Conservation (phyloP, 2,113 vertebrate genomes). For the Bubo blakistoni region DNA sequence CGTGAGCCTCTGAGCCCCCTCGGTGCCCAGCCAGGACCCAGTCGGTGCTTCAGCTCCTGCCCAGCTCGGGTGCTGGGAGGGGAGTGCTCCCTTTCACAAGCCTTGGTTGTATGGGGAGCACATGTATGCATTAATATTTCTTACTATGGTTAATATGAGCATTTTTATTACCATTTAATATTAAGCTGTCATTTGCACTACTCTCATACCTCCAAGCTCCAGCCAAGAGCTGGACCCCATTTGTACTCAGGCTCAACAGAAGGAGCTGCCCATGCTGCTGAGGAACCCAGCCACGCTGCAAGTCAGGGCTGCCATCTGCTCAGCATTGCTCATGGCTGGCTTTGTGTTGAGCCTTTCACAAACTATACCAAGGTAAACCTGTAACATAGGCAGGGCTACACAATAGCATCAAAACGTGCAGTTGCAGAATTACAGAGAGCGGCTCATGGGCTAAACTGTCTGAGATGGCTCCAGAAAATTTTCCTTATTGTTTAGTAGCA, state of each 20-base stretch:
- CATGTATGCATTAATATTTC: background rate
- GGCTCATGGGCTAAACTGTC: background rate
- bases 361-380: background rate
- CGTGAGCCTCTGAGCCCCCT: background rate
- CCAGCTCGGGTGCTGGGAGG: background rate
- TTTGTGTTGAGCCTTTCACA: background rate
- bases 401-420: rapidly evolving
- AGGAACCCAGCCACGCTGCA: background rate
- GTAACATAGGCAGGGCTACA: rapidly evolving
- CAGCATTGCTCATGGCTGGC: rapidly evolving
- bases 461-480: background rate
- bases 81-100: rapidly evolving
- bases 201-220: background rate
- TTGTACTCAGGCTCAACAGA: background rate
- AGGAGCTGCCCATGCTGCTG: rapidly evolving
- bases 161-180: background rate
- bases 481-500: background rate
- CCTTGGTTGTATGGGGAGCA: background rate
- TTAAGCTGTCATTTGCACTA: background rate
- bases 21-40: background rate
- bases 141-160: background rate
- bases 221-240: background rate
- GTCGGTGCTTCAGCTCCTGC: background rate
- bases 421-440: background rate
- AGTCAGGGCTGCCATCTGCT: background rate